Base-by-base conservation (phyloP, 2,797 vertebrate genomes). In the Anisognathus igniventris region DNA sequence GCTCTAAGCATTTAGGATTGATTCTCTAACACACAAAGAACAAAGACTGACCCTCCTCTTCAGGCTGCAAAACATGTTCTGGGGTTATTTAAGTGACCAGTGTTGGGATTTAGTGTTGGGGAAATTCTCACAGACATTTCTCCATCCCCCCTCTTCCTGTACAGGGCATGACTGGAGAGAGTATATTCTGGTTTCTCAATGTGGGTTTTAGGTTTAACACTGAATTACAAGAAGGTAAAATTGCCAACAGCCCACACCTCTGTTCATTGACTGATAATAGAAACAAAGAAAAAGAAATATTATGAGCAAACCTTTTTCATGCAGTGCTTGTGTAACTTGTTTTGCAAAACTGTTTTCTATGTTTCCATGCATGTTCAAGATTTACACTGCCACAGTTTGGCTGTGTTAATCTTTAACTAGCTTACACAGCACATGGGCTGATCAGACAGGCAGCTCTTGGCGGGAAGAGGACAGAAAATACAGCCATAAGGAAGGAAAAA, bases 401-500 rank as follows among this genome's bases (percentile, higher is more conserved):
- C 62, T 94, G 70, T 72, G 79, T 93, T 91, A 91, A 78, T 81
- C 70, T 93, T 92, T 86, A 94, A 88, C 81, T 90, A 90, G 82
- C 87, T 79, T 88, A 93, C 92, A 92, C 85, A 96, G 91, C 79
- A 93, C 93, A 90, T 60, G 68, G 66, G 58, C 66, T 90, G 79
- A 88, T 90, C 75, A 95, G 61, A 76, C 35, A 90, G 65, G 74
- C 82, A 80, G 70, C 62, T 88, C 70, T 60, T 30, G 60, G 76
- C 88, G 51, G 40, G 80, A 92, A 84, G 31, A 81, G 60, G 73
- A 90, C 79, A 76, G 66, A 94, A 96, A 96, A 96, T 90, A 81
- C 48, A 81, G 58, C 94, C 89, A 81, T 93, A 93, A 95, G 92
- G 87, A 80, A 94, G 64, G 70, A 91, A 95, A 96, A 95, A 91